These are phyloP conservation scores for Tiliacea citrago DNA, from an alignment of 2,888 invertebrate genomes.

Conservation along the genomic window DNA sequence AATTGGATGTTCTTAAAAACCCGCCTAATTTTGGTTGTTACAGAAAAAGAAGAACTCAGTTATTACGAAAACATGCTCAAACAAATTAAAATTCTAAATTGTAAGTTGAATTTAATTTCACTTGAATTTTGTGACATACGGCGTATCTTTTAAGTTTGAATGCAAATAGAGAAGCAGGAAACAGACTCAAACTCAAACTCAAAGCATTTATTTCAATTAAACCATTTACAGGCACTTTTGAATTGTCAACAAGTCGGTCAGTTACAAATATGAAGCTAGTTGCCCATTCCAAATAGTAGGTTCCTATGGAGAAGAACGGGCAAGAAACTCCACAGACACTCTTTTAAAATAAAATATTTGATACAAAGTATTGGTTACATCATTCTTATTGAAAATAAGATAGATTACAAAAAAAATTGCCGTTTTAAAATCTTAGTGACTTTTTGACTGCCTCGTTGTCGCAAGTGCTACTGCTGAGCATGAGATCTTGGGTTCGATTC, in stretches of 20 bases:
- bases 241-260: too few relatives aligned
- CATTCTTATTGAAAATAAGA: too few relatives aligned
- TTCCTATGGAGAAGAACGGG: too few relatives aligned
- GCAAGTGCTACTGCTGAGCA: not conserved
- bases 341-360: too few relatives aligned
- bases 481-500: not conserved
- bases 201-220: too few relatives aligned
- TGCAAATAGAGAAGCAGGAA: not conserved
- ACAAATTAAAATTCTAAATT: conserved; percentile 34
- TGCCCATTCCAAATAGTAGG: too few relatives aligned
- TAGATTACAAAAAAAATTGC: not conserved
- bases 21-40: not conserved
- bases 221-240: too few relatives aligned
- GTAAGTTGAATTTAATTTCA: conserved; percentile 30
- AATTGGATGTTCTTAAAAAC: not conserved
- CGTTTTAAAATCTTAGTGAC: not conserved
- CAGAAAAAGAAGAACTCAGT: conserved; percentile 68
- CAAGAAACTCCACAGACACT: too few relatives aligned
- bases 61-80: conserved; percentile 59
- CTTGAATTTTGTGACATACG: not conserved
- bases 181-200: too few relatives aligned
- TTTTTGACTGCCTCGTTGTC: not conserved
- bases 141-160: not conserved
- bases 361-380: too few relatives aligned
- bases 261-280: too few relatives aligned